Base-by-base conservation (phyloP, 1,140 invertebrate genomes). In the Sogatella furcifera region DNA sequence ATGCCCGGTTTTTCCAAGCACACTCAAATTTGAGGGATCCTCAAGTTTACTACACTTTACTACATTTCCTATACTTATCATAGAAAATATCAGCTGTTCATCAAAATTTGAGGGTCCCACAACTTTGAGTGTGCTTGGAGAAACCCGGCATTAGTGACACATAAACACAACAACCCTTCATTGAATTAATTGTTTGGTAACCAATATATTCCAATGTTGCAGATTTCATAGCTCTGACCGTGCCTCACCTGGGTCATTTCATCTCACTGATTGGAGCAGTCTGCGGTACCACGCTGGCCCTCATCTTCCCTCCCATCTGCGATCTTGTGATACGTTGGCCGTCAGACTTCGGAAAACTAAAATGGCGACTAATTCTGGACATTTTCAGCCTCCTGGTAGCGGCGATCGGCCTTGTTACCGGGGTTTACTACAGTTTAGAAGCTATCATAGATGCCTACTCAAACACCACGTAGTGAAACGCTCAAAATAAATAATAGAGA, bases 211-310 rank as follows among this genome's bases (percentile, higher is more conserved):
- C 14, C 19, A 28, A 49, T 46, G 42, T 60, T 78, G 2, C 70
- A 92, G 90, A 90, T 77, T 69, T 81, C 0, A 31, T 95, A 46
- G 92, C 92, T 0, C 82, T 87, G 61, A 77, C 83, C 0, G 85
- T 97, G 60, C 92, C 92, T 0, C 76, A 90, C 65, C 75, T 97
- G 55, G 87, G 88, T 43, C 75, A 92, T 1, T 86, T 96, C 71
- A 95, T 97, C 63, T 92, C 93, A 0, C 75, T 95, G 46, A 87
- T 96, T 52, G 95, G 94, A 2, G 90, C 94, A 0, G 77, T 95
- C 6, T 89, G 88, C 69, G 91, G 89, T 62, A 90, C 90, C 21
- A 84, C 88, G 0, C 75, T 97, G 53, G 92, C 92, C 0, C 78
- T 97, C 0, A 79, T 97, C 11, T 88, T 96, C 65, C 94, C 95